Evolutionary conservation across 2,888 invertebrate species (phyloP).

Genomic region (Athalia cordata): DNA sequence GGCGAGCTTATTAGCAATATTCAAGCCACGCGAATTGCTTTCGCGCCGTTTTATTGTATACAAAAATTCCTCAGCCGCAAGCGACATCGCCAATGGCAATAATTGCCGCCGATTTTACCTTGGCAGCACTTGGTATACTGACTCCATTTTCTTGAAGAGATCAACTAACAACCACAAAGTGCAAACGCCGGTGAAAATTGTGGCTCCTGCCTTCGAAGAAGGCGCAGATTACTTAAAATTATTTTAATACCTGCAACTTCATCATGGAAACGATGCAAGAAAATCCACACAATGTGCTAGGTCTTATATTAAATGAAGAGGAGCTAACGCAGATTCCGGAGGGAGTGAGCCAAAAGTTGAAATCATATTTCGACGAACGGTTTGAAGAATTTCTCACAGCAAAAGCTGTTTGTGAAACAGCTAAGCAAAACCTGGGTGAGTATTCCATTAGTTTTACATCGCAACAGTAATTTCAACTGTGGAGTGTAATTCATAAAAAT

Average conservation of each 20-base stretch:
- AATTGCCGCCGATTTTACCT: not conserved
- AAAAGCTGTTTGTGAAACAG: constrained; percentile 84
- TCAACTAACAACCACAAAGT: constrained; percentile 24
- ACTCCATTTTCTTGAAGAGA: constrained; percentile 36
- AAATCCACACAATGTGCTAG: constrained; percentile 69
- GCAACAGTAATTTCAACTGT: not conserved
- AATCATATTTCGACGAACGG: constrained; percentile 77
- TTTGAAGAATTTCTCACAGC: constrained; percentile 84
- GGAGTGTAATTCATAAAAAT: too few relatives aligned
- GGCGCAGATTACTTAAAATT: constrained; percentile 26
- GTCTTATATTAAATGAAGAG: constrained; percentile 74
- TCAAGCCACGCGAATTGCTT: too few relatives aligned
- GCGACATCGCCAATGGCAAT: not conserved
- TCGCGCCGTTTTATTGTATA: too few relatives aligned
- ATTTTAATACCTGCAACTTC: not conserved
- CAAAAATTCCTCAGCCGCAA: too few relatives aligned
- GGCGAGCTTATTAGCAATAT: too few relatives aligned
- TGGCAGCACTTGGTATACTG: constrained; percentile 11
- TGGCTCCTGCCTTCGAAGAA: constrained; percentile 6
- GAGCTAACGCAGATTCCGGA: constrained; percentile 77
- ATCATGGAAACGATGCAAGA: constrained; percentile 70
- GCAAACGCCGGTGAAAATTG: constrained; percentile 31
- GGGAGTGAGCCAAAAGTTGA: constrained; percentile 79
- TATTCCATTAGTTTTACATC: constrained; percentile 1
- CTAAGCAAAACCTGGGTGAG: constrained; percentile 79